Evolutionary conservation across 2,113 vertebrate species (phyloP), one percentile per base, ranked within the genome.

Genomic region (Cavia aperea): DNA sequence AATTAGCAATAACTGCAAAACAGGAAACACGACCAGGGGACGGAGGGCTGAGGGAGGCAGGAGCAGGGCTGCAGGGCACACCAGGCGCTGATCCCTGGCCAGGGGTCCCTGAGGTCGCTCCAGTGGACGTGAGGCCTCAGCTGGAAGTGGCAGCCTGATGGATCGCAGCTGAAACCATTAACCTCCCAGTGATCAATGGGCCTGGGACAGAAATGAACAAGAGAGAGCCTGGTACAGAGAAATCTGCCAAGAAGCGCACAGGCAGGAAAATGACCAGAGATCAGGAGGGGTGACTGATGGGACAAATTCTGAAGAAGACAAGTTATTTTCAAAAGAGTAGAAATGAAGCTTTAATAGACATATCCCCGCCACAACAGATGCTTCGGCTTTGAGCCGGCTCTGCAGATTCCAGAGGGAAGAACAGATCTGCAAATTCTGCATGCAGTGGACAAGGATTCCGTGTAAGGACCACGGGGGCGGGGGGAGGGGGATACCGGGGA

Each of bases 1-100:
- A 93, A 88, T 94, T 72, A 95, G 86, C 87, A 89, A 36, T 85
- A 87, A 90, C 36, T 68, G 54, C 90, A 83, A 82, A 60, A 9
- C 10, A 33, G 78, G 86, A 62, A 54, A n/a, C 24, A n/a, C 0
- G 5, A 66, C 85, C 29, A 39, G 19, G 26, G 91, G 78, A 86
- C 58, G 60, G 92, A 51, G 54, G 54, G 73, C n/a, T 1, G 51
- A 78, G 49, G 31, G 49, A 31, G 77, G 43, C 2, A 3, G 85
- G 54, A 24, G 43, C 5, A 21, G 58, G 73, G 63, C 21, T 39
- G 15, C 11, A 26, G 29, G 26, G 36, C 75, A 6, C 7, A 0
- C 9, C 60, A 26, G 10, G 13, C 5, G n/a, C 58, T 19, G 1
- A 18, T 1, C 39, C 7, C n/a, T n/a, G 21, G 75, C 58, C 39